phyloP scores from a whole-genome alignment of 2,797 vertebrate species.

The Crocidura indochinensis region DNA sequence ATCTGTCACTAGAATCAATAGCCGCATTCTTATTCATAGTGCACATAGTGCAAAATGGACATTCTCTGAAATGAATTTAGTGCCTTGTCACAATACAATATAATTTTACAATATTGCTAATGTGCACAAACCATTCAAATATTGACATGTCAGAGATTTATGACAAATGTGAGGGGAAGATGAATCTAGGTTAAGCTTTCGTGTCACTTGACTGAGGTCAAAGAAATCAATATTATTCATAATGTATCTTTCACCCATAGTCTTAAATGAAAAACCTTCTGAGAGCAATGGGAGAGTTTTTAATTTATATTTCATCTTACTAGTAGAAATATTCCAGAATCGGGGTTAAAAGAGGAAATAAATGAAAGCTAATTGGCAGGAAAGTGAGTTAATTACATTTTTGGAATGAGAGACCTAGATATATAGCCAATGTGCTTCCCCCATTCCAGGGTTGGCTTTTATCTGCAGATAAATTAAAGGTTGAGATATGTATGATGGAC shows the following conservation, averaged over 20 bases:
- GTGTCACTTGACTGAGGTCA: conserved; percentile 80
- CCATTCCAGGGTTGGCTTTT: neutral
- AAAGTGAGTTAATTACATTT: conserved; percentile 53
- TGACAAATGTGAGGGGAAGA: conserved; percentile 83
- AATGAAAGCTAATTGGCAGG: conserved; percentile 37
- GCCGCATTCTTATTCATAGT: conserved; percentile 87
- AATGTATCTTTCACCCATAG: conserved; percentile 76
- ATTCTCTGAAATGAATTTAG: conserved; percentile 83
- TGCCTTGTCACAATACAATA: conserved; percentile 82
- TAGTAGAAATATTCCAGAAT: conserved; percentile 19
- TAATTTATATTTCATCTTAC: conserved; percentile 51
- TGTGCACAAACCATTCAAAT: conserved; percentile 85
- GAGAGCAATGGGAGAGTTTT: neutral
- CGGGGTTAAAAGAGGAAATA: conserved; percentile 28
- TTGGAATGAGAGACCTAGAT: neutral
- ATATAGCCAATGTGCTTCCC: neutral
- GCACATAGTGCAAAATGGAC: conserved; percentile 81
- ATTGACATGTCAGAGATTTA: conserved; percentile 87
- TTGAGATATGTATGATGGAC: neutral
- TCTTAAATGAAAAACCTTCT: conserved; percentile 75
- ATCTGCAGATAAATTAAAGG: neutral
- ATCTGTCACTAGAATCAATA: conserved; percentile 89
- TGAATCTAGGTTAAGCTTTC: conserved; percentile 81
- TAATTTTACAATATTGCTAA: conserved; percentile 87
- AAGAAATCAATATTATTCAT: conserved; percentile 86